Percentiles rank a stretch among this genome's conserved stretches.
These are phyloP conservation scores for Drosophila anomelani DNA, from an alignment of 2,888 invertebrate species.

Conservation along the genomic window DNA sequence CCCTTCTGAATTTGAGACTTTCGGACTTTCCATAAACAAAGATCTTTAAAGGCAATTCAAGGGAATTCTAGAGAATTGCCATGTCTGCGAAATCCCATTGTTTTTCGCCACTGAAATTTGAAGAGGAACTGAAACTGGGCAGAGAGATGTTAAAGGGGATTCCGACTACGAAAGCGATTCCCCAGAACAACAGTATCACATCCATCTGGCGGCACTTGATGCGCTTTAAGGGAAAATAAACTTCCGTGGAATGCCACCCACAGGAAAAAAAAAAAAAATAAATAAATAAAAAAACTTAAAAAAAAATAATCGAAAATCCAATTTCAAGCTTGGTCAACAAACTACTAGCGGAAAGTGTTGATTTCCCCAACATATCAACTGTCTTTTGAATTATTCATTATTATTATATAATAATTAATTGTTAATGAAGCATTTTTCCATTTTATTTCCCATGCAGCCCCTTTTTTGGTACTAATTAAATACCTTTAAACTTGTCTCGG, in stretches of 20 bases:
- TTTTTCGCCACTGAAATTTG: slow-evolving; percentile 28
- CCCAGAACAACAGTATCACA: slow-evolving; percentile 25
- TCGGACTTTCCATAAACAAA: slow-evolving; percentile 27
- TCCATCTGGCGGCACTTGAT: slow-evolving; percentile 41
- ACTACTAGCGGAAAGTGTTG: slow-evolving; percentile 3
- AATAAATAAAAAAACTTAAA: neutral
- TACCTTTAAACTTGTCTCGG: slow-evolving; percentile 11
- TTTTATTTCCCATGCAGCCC: neutral
- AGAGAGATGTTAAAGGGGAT: slow-evolving; percentile 2
- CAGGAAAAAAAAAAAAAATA: slow-evolving; percentile 4
- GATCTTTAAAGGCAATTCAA: slow-evolving; percentile 32
- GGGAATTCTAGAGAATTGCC: slow-evolving; percentile 27
- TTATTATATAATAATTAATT: neutral
- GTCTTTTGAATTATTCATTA: slow-evolving; percentile 11
- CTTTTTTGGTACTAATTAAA: slow-evolving; percentile 1
- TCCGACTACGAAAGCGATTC: slow-evolving; percentile 9
- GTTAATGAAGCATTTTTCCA: neutral
- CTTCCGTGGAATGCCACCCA: slow-evolving; percentile 20
- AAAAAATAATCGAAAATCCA: neutral
- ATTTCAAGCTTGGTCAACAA: slow-evolving; percentile 14
- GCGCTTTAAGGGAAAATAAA: slow-evolving; percentile 14
- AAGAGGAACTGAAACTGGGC: slow-evolving; percentile 7
- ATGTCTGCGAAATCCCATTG: slow-evolving; percentile 12
- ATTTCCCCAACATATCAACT: slow-evolving; percentile 47
- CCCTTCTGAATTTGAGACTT: slow-evolving; percentile 13